phyloP scores from a whole-genome alignment of 2,113 vertebrate species.

The Hippocampus mohnikei region DNA sequence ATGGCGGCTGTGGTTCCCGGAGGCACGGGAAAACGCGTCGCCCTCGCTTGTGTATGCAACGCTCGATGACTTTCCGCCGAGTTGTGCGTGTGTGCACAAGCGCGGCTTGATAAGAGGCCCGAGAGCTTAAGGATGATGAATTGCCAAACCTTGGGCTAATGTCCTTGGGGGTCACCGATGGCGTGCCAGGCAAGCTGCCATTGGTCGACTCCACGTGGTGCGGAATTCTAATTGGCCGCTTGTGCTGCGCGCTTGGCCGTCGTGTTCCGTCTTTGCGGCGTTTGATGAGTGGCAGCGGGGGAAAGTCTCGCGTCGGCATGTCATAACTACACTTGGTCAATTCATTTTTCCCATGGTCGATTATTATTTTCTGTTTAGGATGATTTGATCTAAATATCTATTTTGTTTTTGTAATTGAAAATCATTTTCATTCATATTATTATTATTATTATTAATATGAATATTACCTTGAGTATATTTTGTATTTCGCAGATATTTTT shows the following conservation, averaged over 20 bases:
- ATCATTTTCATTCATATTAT: no score
- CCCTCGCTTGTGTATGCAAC: slow-evolving; percentile 42
- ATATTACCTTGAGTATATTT: no score
- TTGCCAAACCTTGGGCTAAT: slow-evolving; percentile 65
- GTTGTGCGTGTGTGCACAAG: slow-evolving; percentile 53
- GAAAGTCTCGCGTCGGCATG: not conserved
- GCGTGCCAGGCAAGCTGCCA: slow-evolving; percentile 60
- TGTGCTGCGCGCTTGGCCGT: slow-evolving; percentile 38
- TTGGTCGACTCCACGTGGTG: slow-evolving; percentile 45
- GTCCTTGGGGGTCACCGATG: slow-evolving; percentile 64
- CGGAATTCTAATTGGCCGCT: slow-evolving; percentile 52
- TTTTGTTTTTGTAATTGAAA: no score
- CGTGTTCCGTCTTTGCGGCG: not conserved
- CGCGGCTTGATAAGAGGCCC: slow-evolving; percentile 49
- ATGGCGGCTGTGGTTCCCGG: slow-evolving; percentile 57
- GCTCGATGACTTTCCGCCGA: slow-evolving; percentile 33
- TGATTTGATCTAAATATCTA: no score
- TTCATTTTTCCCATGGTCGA: slow-evolving; percentile 18
- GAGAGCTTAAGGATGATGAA: slow-evolving; percentile 63
- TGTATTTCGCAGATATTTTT: no score
- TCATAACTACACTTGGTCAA: not conserved
- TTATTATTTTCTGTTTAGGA: slow-evolving; percentile 1
- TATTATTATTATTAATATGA: no score
- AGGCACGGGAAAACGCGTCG: slow-evolving; percentile 48
- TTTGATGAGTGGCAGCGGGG: not conserved